Base-by-base conservation (phyloP, 2,888 invertebrate species). In the Actias luna region DNA sequence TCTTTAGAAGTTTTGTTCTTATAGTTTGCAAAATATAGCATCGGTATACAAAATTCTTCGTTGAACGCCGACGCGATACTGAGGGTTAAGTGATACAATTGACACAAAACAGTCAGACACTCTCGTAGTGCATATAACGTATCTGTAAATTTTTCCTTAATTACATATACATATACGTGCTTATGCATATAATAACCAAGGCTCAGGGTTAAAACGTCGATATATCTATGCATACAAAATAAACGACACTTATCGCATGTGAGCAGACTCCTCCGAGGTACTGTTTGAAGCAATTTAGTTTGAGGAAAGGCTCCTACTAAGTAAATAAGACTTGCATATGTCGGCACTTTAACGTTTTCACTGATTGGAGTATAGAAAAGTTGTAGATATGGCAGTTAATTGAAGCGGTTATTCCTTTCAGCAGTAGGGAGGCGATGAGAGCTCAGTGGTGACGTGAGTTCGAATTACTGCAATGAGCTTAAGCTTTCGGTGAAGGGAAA, bases 271-370 rank as follows among this genome's bases (percentile, higher is more conserved):
- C 65, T 66, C 63, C 67, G 63, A 60, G 66, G 70, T 69, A 61
- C 67, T 69, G 73, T 75, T 78, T 74, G 68, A 70, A 74, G 71
- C 74, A 77, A 79, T 78, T 76, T 79, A 74, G 75, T 73, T 33
- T 59, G 62, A 69, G 75, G 70, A 74, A 76, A 70, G 67, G 69
- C 70, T 69, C 64, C 69, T 67, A 65, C 73, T 74, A 76, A 75
- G 77, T 76, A 77, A 78, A 77, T 77, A 76, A 76, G 69, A 73
- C 75, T 73, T 72, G 75, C 75, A 72, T 75, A 71, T 74, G 74
- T 72, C 66, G 67, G 63, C 63, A 63, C 63, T 62, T 66, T 70
- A 68, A 71, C 46, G 46, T 50, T 50, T 50, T 68, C 69, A 64
- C 59, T 46, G 63, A 50, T 29, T 31, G 18, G 29, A 31, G 55